Percentiles rank a stretch among this genome's conserved stretches.
Conservation (phyloP, 2,888 invertebrate genomes). For the Linyphia triangularis region DNA sequence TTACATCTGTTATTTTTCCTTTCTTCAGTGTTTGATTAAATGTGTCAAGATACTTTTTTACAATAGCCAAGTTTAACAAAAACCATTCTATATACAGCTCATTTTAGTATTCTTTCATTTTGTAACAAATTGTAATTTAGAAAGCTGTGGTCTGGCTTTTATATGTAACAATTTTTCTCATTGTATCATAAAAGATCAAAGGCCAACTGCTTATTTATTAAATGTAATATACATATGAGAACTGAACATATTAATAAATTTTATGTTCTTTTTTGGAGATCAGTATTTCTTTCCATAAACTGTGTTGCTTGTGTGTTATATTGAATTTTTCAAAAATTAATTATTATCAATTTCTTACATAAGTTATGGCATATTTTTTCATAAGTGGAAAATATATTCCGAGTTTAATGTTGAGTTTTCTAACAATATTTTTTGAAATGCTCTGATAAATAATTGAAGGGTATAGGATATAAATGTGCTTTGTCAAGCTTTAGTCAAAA, state of each 20-base stretch:
- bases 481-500: too few species aligned
- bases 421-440: neutral
- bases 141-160: slow-evolving; percentile 74
- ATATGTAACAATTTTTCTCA: slow-evolving; percentile 72
- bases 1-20: slow-evolving; percentile 16
- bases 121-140: slow-evolving; percentile 65
- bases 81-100: slow-evolving; percentile 27
- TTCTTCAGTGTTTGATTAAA: neutral
- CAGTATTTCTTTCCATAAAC: slow-evolving; percentile 7
- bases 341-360: neutral
- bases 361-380: neutral
- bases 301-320: neutral
- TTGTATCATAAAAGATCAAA: slow-evolving; percentile 74
- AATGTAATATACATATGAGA: slow-evolving; percentile 74
- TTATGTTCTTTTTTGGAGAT: slow-evolving; percentile 69
- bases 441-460: too few species aligned
- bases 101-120: slow-evolving; percentile 61
- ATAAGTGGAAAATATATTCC: neutral
- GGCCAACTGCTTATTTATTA: slow-evolving; percentile 74
- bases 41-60: neutral
- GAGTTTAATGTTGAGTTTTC: neutral
- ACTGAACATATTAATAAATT: slow-evolving; percentile 74
- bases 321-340: neutral
- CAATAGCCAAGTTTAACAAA: slow-evolving; percentile 39
- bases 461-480: too few species aligned